Conservation (phyloP, 1,140 invertebrate genomes). For the Leptoteleia sp. region DNA sequence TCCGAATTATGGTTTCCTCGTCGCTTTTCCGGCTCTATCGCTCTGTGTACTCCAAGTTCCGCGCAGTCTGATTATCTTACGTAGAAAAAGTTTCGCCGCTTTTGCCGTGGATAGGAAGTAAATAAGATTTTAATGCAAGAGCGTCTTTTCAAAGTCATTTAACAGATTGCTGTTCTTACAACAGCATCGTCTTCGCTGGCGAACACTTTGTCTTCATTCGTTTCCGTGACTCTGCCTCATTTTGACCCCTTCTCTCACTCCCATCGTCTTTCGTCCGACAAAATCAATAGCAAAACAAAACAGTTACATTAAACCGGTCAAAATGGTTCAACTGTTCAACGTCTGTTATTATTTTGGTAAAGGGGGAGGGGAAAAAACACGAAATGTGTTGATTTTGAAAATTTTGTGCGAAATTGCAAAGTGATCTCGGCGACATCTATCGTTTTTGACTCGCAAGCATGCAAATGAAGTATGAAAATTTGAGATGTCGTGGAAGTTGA, state of each 20-base stretch:
- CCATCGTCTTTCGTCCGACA: neutral
- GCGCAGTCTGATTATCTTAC: constrained; percentile 64
- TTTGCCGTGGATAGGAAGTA: constrained; percentile 60
- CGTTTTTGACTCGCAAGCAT: neutral
- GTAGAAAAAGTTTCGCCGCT: constrained; percentile 62
- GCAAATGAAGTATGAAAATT: neutral
- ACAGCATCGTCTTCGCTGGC: constrained; percentile 43
- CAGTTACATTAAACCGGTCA: constrained; percentile 18
- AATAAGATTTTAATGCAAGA: constrained; percentile 68
- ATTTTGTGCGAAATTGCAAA: too few species aligned
- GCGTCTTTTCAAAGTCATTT: constrained; percentile 69
- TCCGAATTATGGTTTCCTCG: constrained; percentile 67
- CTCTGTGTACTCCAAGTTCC: constrained; percentile 62
- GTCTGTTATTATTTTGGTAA: constrained; percentile 1
- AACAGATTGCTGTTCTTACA: constrained; percentile 66
- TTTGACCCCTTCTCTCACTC: constrained; percentile 1
- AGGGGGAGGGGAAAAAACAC: neutral
- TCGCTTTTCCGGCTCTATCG: constrained; percentile 51
- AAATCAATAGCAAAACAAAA: constrained; percentile 63
- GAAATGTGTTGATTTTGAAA: neutral
- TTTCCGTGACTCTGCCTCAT: constrained; percentile 44
- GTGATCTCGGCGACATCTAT: constrained; percentile 9
- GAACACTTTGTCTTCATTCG: constrained; percentile 60
- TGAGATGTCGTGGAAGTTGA: neutral
- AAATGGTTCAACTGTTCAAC: constrained; percentile 10